Base-by-base conservation (phyloP, 1,140 invertebrate species). In the Heterodera schachtii region DNA sequence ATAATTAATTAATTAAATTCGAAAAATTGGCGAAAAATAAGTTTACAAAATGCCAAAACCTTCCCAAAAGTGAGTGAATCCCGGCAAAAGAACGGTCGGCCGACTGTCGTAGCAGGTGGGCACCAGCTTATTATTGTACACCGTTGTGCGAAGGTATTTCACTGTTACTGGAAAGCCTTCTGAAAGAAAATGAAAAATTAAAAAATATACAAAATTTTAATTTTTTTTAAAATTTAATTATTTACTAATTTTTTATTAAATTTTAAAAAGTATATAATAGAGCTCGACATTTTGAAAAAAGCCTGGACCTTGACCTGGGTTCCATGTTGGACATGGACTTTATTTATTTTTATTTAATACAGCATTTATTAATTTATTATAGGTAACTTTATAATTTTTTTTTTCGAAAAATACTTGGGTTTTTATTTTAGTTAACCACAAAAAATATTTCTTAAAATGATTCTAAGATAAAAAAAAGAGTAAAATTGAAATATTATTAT, bases 31-130 rank as follows among this genome's bases (percentile, higher is more conserved):
- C 6, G n/a, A 73, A 73, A 73, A 4, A 6, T 16, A 73, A 11
- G 2, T 52, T 8, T 52, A 2, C 49, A 52, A 8, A 52, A 52
- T 52, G 6, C 49, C 3, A 11, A 16, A 46, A 80, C 85, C 85
- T 19, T 79, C 79, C 21, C 81, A 52, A 31, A 86, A 73, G 73
- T 78, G 85, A 16, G 83, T 84, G 47, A 57, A 79, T 47, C 85
- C 85, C 21, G 85, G 85, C 80, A 86, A 69, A 31, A 86, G 67
- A 5, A 86, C 85, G 66, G 79, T 87, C 2, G 86, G 73, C 43
- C 77, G 19, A 13, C 74, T 71, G 21, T 88, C 52, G 44, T 82
- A 31, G 73, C 85, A 86, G 0, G 85, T 47, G 7, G 85, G 86
- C 60, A 16, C 13, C 9, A 49, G n/a, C 19, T 86, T 79, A 9